These are phyloP conservation scores for Leptopilina syphax DNA, from an alignment of 2,888 invertebrate species.

Conservation along the genomic window DNA sequence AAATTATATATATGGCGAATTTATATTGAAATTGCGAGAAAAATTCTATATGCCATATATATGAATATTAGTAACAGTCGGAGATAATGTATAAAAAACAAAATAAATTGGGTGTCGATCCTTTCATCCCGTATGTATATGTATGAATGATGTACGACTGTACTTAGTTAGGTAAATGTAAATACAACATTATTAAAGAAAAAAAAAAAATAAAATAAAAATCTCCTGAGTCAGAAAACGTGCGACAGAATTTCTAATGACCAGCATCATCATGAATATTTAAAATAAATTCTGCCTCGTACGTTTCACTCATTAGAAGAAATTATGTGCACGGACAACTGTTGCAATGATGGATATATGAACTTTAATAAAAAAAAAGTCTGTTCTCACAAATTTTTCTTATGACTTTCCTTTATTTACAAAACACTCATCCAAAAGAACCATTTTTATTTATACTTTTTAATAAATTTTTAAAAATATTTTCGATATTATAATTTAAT, in stretches of 20 bases:
- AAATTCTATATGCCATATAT: neutral
- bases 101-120: conserved; percentile 51
- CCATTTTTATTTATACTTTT: neutral
- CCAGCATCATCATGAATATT: conserved; percentile 33
- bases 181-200: conserved; percentile 7
- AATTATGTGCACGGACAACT: conserved; percentile 42
- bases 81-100: conserved; percentile 21
- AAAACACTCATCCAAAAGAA: neutral
- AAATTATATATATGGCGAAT: conserved; percentile 37
- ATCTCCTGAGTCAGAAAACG: conserved; percentile 15
- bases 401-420: conserved; percentile 4
- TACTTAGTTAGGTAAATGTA: conserved; percentile 49
- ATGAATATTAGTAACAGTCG: neutral
- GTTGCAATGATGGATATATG: conserved; percentile 56
- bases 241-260: conserved; percentile 34
- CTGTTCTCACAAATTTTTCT: conserved; percentile 61
- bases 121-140: conserved; percentile 55
- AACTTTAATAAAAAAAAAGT: conserved; percentile 67
- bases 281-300: conserved; percentile 9
- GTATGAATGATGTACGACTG: conserved; percentile 50
- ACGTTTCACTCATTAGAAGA: conserved; percentile 37
- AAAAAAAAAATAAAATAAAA: conserved; percentile 7
- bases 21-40: conserved; percentile 9
- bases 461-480: too few relatives aligned
- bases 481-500: too few relatives aligned